Evolutionary conservation across 2,888 invertebrate species (phyloP), one percentile per base, ranked within the genome.

Genomic region (Brenthis hecate): DNA sequence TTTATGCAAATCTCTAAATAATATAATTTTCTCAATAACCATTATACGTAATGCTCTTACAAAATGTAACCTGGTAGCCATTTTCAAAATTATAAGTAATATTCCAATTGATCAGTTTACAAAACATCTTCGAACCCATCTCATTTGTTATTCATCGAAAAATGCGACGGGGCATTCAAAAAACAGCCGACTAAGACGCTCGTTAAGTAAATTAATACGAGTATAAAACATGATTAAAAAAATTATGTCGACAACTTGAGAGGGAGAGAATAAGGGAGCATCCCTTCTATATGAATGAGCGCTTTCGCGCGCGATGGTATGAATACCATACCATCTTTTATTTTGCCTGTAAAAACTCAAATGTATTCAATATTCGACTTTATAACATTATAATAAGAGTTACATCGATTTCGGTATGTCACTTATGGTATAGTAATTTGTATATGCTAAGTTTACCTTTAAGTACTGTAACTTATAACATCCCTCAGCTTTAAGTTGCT

Each of bases 181-280:
- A 72, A 86, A 85, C 81, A 80, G 81, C 78, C 78, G 75, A 80
- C 85, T 87, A 86, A 88, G 88, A 84, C 77, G 82, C 82, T 89
- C 89, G 89, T 92, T 92, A 91, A 91, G 85, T 89, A 91, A 92
- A 92, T 92, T 91, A 92, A 92, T 92, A 89, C 85, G 87, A 86
- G 84, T 87, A 92, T 92, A 92, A 92, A 92, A 82, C 87, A 92
- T 91, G 92, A 92, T 92, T 92, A 91, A 92, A 92, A 92, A 92
- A 91, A 92, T 90, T 91, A 90, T 88, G 82, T 78, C 85, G 86
- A 88, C 88, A 85, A 79, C 81, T 80, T 76, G 79, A 78, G 79
- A 81, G 82, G 83, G 67, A 83, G 81, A 77, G 70, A 77, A 78
- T 71, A 75, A 78, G 90, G 89, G 89, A 76, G 79, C 85, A 83